phyloP scores from a whole-genome alignment of 2,113 vertebrate genomes.

The Cinclus cinclus region DNA sequence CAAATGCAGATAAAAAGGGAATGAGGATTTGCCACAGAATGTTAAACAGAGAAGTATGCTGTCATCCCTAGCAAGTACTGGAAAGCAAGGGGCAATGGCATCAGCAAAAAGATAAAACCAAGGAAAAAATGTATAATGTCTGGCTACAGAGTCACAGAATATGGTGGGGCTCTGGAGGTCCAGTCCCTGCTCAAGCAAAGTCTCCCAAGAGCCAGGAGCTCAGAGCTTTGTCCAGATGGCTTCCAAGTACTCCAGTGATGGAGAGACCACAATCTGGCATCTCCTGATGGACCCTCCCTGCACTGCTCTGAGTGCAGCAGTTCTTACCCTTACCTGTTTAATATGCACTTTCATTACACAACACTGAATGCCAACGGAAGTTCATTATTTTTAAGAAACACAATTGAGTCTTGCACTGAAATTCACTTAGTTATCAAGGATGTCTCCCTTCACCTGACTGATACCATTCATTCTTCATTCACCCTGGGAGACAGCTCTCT shows the following conservation, averaged over 20 bases:
- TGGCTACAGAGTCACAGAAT: background rate
- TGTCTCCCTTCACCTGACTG: background rate
- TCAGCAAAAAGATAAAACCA: background rate
- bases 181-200: too few relatives aligned
- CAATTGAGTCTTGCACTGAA: background rate
- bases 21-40: background rate
- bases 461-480: background rate
- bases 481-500: background rate
- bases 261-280: accelerated
- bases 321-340: background rate
- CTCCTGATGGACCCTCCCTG: accelerated
- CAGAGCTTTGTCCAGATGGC: background rate
- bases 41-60: background rate
- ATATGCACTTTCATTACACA: accelerated
- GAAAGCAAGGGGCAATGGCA: background rate
- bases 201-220: accelerated
- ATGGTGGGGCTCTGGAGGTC: background rate
- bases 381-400: background rate
- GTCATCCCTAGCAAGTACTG: background rate
- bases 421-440: background rate
- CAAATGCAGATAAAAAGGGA: background rate
- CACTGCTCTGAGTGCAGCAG: accelerated
- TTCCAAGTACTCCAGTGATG: accelerated
- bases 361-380: background rate
- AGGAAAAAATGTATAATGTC: accelerated